Evolutionary conservation across 2,888 invertebrate genomes (phyloP), one percentile per base, ranked within the genome.

Genomic region (Linnaemya tessellans): DNA sequence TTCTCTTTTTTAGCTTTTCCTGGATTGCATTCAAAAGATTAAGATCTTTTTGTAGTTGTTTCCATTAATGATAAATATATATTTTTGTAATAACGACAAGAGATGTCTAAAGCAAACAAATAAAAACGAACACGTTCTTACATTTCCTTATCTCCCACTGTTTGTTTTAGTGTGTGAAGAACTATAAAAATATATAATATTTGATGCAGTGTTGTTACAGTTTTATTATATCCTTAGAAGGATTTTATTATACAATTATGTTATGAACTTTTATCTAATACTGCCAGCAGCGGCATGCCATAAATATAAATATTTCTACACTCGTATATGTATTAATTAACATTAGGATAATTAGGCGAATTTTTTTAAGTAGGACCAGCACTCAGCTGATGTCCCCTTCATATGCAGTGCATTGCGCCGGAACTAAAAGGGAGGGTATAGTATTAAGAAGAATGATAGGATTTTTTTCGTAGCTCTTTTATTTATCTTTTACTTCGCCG

Each of bases 1-100:
- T 38, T 20, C 20, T 11, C 25, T 67, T 10, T 67, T 58, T 70
- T 41, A 41, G 25, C 49, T 30, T 62, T 62, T 30, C 49, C 51
- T 54, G 49, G 20, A 22, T 62, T 68, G 35, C 43, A 70, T 60
- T 79, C 60, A 46, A 49, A 56, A 70, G 78, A 79, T 79, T 51
- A 79, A 79, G 41, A 79, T 79, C 78, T 79, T 79, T 51, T 79
- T 70, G 78, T 70, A 54, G 60, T 70, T 62, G 60, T 70, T 60
- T 79, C 70, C 78, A 70, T 79, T 70, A 70, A 62, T 70, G 41
- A 51, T 79, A 51, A 77, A 58, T 79, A 70, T 35, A 41, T 75
- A 65, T 43, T 41, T 54, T 64, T 41, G 38, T 30, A 51, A 22
- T 20, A 38, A 38, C 38, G 51, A 46, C 62, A 60, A 35, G 20